Evolutionary conservation across 2,888 invertebrate genomes (phyloP), one percentile per base, ranked within the genome.

Genomic region (Heliconius aoede): DNA sequence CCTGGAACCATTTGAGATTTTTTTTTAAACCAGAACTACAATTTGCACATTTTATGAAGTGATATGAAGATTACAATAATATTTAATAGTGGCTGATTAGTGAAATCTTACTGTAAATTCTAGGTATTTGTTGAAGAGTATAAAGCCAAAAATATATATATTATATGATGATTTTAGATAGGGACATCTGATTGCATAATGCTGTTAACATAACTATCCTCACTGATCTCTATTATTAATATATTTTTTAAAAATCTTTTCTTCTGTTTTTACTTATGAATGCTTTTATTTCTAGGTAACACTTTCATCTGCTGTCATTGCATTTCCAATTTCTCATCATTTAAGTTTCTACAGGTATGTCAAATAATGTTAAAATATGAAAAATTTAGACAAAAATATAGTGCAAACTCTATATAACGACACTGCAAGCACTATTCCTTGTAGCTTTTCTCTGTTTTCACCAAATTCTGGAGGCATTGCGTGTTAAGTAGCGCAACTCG

Each of bases 151-250:
- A 26, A 26, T 24, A 60, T 4, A 60, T 4, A 26, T 28, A 26
- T 13, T 60, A 74, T 69, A 86, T 92, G 91, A 92, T 92, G 92
- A 92, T 78, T 85, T 82, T 81, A 86, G 91, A 91, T 92, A 91
- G 91, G 92, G 92, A 92, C 92, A 92, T 92, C 91, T 90, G 87
- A 92, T 74, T 80, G 74, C 74, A 88, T 89, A 85, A 86, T 90
- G 90, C 86, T 90, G 90, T 90, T 88, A 86, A 81, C 82, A 68
- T 68, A 87, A 91, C 90, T 90, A 89, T 91, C 90, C 80, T 77
- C 32, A 87, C 90, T 90, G 90, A 90, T 80, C 73, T 28, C 32
- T 26, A 24, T 72, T 26, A 26, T 60, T 65, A 30, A n/a, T 51
- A 51, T 51, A 28, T 26, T 26, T 68, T 30, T 21, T 26, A 0